These are phyloP conservation scores for Zhuqinia jingwanae DNA, from an alignment of 2,888 invertebrate genomes.

Conservation along the genomic window DNA sequence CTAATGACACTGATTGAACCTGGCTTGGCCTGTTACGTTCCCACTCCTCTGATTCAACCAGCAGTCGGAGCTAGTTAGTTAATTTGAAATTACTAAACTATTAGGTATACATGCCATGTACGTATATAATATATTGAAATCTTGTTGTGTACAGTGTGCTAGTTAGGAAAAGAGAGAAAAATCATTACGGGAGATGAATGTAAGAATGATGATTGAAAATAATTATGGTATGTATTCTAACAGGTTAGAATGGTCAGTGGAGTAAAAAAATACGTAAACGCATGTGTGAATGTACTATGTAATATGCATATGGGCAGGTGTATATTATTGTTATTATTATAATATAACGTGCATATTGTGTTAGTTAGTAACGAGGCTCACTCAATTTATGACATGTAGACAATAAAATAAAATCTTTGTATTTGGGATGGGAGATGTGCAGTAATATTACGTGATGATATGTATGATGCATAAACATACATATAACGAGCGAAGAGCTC, in stretches of 20 bases:
- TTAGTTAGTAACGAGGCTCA: no score
- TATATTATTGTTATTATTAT: background rate
- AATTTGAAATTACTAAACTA: conserved; percentile 10
- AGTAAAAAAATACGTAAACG: conserved; percentile 23
- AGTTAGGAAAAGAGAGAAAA: conserved; percentile 4
- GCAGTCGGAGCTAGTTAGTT: conserved; percentile 29
- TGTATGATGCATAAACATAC: no score
- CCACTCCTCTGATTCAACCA: conserved; percentile 16
- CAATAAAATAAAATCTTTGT: no score
- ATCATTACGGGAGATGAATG: conserved; percentile 58
- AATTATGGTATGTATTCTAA: conserved; percentile 68
- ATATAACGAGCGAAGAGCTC: no score
- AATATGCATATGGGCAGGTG: background rate
- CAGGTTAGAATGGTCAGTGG: conserved; percentile 47
- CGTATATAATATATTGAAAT: background rate
- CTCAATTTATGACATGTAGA: background rate
- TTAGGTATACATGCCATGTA: background rate
- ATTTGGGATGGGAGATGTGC: background rate
- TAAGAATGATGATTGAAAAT: conserved; percentile 67
- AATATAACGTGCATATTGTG: no score
- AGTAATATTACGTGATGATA: background rate
- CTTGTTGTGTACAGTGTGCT: background rate
- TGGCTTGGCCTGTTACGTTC: background rate
- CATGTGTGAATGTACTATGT: background rate
- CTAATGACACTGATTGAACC: background rate